phyloP scores from a whole-genome alignment of 1,140 invertebrate genomes.

The Pachypeltis micranthus region DNA sequence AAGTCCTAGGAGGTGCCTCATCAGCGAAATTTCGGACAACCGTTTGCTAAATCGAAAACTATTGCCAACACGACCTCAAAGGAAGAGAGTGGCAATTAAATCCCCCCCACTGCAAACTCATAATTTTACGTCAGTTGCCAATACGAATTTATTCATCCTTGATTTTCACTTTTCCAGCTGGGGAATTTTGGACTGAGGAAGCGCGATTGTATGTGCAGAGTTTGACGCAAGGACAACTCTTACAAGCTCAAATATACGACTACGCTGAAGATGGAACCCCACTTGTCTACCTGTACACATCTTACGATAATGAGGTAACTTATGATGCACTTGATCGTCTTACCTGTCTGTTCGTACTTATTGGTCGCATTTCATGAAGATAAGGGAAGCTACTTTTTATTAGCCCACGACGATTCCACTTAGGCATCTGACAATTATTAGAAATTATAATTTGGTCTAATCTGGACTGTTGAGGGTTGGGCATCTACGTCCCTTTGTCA shows the following conservation, averaged over 20 bases:
- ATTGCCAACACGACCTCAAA: too few species aligned
- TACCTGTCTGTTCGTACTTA: neutral
- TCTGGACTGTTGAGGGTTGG: neutral
- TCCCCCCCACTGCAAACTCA: too few species aligned
- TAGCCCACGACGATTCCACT: neutral
- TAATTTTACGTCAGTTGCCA: too few species aligned
- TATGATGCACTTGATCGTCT: neutral
- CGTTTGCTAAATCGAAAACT: too few species aligned
- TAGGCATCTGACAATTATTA: neutral
- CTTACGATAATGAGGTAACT: slow-evolving; percentile 53
- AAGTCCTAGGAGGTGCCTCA: too few species aligned
- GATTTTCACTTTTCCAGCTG: slow-evolving; percentile 28
- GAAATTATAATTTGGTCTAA: neutral
- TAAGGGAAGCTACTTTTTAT: neutral
- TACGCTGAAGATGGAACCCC: slow-evolving; percentile 65
- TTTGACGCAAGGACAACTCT: slow-evolving; percentile 60
- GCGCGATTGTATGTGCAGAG: slow-evolving; percentile 61
- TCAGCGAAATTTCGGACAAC: too few species aligned
- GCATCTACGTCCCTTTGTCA: neutral
- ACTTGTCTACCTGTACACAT: slow-evolving; percentile 64
- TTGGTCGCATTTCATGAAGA: neutral
- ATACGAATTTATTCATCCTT: too few species aligned
- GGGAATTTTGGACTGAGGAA: slow-evolving; percentile 55
- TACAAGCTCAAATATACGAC: slow-evolving; percentile 76
- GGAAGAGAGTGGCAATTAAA: too few species aligned